These are phyloP conservation scores for Nymphalis urticae DNA, from an alignment of 2,888 invertebrate genomes.

Conservation along the genomic window DNA sequence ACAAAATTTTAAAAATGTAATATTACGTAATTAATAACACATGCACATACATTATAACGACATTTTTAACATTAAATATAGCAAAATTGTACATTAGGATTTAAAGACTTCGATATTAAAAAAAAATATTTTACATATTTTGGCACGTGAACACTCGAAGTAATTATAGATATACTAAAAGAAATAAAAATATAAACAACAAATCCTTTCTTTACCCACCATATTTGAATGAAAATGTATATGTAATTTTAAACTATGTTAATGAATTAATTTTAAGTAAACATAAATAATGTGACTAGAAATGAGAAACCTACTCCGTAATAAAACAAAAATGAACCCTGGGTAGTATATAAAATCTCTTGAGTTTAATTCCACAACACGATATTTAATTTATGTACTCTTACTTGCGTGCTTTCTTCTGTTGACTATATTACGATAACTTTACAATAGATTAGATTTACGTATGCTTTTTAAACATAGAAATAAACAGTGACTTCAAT, in stretches of 20 bases:
- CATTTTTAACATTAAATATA: slow-evolving; percentile 14
- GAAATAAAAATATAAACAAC: not conserved
- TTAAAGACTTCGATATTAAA: slow-evolving; percentile 6
- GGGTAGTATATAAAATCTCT: slow-evolving; percentile 9
- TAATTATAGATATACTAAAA: not conserved
- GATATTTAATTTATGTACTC: slow-evolving; percentile 24
- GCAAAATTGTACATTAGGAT: slow-evolving; percentile 5
- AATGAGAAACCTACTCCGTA: not conserved
- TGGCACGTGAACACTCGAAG: slow-evolving; percentile 21
- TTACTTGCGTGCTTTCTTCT: slow-evolving; percentile 25
- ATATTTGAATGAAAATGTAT: not conserved
- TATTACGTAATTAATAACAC: slow-evolving; percentile 5
- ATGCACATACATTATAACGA: slow-evolving; percentile 2
- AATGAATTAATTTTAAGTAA: not conserved
- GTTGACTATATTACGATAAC: slow-evolving; percentile 30
- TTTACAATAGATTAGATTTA: slow-evolving; percentile 33
- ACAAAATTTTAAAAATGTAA: not conserved
- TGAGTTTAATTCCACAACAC: slow-evolving; percentile 5
- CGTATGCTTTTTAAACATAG: slow-evolving; percentile 33
- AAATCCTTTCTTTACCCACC: not conserved
- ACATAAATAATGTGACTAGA: not conserved
- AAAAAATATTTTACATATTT: not conserved
- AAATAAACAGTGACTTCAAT: slow-evolving; percentile 39
- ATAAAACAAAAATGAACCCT: not conserved
- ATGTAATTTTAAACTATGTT: not conserved